These are phyloP conservation scores for Intellagama lesueurii DNA, from an alignment of 2,797 vertebrate genomes.

Conservation along the genomic window DNA sequence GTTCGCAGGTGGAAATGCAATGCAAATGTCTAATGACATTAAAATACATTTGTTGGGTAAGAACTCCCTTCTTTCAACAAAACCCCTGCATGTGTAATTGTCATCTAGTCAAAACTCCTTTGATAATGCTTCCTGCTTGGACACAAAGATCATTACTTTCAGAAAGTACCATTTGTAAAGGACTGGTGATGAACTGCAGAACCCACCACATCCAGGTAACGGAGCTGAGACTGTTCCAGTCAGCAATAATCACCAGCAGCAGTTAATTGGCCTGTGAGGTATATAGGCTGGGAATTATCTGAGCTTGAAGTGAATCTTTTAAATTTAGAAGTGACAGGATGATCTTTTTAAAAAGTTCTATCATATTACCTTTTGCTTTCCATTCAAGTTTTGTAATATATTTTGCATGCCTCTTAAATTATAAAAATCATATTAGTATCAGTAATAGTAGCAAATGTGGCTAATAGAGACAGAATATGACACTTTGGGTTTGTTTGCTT, in stretches of 20 bases:
- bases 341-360: constrained; percentile 22
- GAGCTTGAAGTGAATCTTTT: neutral
- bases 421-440: neutral
- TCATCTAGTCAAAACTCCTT: neutral
- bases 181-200: neutral
- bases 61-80: too few relatives aligned
- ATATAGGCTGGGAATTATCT: neutral
- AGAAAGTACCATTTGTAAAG: neutral
- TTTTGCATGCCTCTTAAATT: neutral
- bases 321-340: neutral
- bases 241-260: neutral
- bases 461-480: neutral
- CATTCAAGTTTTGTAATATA: neutral
- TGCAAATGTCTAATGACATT: too few relatives aligned
- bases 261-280: fast-evolving
- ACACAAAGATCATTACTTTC: neutral
- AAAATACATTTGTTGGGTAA: too few relatives aligned
- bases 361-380: neutral
- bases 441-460: neutral
- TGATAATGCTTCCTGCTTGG: neutral
- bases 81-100: too few relatives aligned
- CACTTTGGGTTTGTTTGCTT: neutral
- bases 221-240: constrained; percentile 17
- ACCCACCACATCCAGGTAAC: neutral
- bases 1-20: too few relatives aligned